phyloP scores from a whole-genome alignment of 2,888 invertebrate genomes.

The Unio delphinus region DNA sequence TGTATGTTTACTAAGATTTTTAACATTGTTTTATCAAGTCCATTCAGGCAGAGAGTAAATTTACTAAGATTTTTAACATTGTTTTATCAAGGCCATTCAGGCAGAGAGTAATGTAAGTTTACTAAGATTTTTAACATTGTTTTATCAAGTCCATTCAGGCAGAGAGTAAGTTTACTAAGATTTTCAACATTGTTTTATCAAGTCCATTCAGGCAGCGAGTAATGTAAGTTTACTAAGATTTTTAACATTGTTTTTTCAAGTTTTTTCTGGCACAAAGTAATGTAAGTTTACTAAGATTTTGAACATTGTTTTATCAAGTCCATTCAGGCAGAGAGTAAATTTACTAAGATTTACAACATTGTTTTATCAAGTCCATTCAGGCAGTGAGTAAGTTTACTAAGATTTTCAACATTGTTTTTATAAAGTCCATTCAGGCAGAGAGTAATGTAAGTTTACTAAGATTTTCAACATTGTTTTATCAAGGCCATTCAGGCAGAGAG shows the following conservation, averaged over 20 bases:
- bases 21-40: slow-evolving; percentile 91
- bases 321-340: too few species aligned
- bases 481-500: too few species aligned
- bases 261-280: too few species aligned
- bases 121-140: slow-evolving; percentile 78
- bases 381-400: too few species aligned
- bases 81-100: slow-evolving; percentile 87
- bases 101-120: slow-evolving; percentile 78
- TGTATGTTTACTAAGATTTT: slow-evolving; percentile 68
- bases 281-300: too few species aligned
- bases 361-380: too few species aligned
- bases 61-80: slow-evolving; percentile 76
- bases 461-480: too few species aligned
- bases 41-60: slow-evolving; percentile 80
- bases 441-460: too few species aligned
- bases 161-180: slow-evolving; percentile 75
- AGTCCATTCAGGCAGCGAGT: slow-evolving; percentile 83
- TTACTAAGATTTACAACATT: too few species aligned
- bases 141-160: slow-evolving; percentile 86
- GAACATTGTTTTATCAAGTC: too few species aligned
- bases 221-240: slow-evolving; percentile 74
- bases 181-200: slow-evolving; percentile 85
- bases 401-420: too few species aligned
- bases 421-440: too few species aligned
- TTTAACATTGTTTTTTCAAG: slow-evolving; percentile 90